Evolutionary conservation across 2,797 vertebrate genomes (phyloP), one percentile per base, ranked within the genome.

Genomic region (Podargus strigoides): DNA sequence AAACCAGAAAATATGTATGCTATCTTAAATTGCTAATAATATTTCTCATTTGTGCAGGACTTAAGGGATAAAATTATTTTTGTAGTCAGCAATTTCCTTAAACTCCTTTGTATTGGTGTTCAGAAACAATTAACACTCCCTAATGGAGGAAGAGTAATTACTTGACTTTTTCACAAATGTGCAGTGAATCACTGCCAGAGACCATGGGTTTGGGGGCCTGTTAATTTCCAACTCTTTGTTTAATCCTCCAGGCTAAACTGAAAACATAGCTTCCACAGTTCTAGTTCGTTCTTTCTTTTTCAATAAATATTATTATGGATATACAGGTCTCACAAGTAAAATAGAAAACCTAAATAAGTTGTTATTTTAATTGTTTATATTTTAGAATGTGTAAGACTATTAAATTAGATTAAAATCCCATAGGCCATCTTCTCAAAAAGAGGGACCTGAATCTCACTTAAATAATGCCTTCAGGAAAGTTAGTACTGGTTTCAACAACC

Each of bases 111-210:
- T 90, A 85, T 77, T 93, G 76, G 70, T 84, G 39, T 92, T 92
- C 94, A 89, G 76, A 93, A 96, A 92, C 83, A 94, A 94, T 95
- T 94, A 96, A 49, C 93, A 76, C 70, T 91, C 72, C 37, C 41
- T 91, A 91, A 93, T 84, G 72, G 89, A 90, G 52, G 55, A 91
- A 82, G 46, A 94, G 67, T 69, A 97, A 96, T 94, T 91, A 93
- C 92, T 90, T 19, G 30, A 93, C 67, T 88, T 92, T 78, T 87
- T 90, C 96, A 93, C 76, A 95, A 90, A 84, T 56, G 56, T 44
- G 36, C 34, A 88, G 70, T 88, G 94, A 92, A 87, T 94, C 59
- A 49, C 5, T 92, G 79, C 69, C 85, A 96, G 87, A 82, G 85
- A 85, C 67, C 39, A 85, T 76, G 83, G 44, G 49, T 70, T 89